Evolutionary conservation across 1,140 invertebrate genomes (phyloP).

Genomic region (Papilio glaucus): DNA sequence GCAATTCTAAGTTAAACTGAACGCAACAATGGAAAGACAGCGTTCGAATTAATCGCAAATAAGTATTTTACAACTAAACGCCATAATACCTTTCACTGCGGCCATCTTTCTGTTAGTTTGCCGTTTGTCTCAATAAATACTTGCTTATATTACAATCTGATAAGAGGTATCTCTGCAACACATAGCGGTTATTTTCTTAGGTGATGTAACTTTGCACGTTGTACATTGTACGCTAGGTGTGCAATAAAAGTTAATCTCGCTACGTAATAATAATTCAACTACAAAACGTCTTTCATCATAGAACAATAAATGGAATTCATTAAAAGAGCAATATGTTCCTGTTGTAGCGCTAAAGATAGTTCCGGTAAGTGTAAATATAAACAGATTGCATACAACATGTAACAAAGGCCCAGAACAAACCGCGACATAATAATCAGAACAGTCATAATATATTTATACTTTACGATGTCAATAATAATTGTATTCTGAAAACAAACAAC

Average conservation of each 20-base stretch:
- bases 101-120: background rate
- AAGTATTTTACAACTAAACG: background rate
- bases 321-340: background rate
- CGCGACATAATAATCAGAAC: background rate
- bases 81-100: background rate
- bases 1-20: background rate
- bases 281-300: conserved; percentile 7
- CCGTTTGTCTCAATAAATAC: background rate
- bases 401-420: background rate
- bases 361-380: background rate
- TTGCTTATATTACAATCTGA: background rate
- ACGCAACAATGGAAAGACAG: background rate
- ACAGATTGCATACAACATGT: background rate
- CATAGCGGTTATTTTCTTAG: background rate
- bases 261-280: background rate
- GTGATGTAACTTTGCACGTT: background rate
- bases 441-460: background rate
- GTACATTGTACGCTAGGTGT: background rate
- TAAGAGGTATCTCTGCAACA: background rate
- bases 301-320: conserved; percentile 10
- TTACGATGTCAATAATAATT: background rate
- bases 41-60: background rate
- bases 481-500: background rate
- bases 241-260: conserved; percentile 6
- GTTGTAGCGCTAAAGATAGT: background rate